These are phyloP conservation scores for Drosophila sordidapex DNA, from an alignment of 2,888 invertebrate species.

Conservation along the genomic window DNA sequence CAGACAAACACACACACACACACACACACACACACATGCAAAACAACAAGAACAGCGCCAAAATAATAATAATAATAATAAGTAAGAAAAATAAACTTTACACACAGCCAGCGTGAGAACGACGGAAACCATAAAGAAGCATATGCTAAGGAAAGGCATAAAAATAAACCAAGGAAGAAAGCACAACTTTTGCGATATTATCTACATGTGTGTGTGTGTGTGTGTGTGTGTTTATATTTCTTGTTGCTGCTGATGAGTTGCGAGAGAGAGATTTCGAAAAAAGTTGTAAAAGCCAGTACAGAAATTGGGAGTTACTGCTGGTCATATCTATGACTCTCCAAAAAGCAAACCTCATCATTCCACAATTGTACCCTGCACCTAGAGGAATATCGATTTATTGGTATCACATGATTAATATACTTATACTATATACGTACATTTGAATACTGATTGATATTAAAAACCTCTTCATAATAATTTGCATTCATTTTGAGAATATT, in stretches of 20 bases:
- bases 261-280: slow-evolving; percentile 30
- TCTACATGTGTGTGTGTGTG: slow-evolving; percentile 43
- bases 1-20: slow-evolving; percentile 40
- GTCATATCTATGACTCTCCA: slow-evolving; percentile 26
- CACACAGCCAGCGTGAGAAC: slow-evolving; percentile 41
- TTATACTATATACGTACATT: not conserved
- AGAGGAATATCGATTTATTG: not conserved
- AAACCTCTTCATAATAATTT: not conserved
- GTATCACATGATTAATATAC: not conserved
- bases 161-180: slow-evolving; percentile 63
- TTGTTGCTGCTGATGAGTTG: slow-evolving; percentile 40
- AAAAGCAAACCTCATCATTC: slow-evolving; percentile 6
- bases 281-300: slow-evolving; percentile 26
- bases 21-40: no score
- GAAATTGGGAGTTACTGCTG: slow-evolving; percentile 18
- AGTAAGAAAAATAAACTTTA: slow-evolving; percentile 79
- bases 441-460: not conserved
- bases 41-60: slow-evolving; percentile 47
- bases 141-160: slow-evolving; percentile 74
- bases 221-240: slow-evolving; percentile 19
- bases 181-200: slow-evolving; percentile 66
- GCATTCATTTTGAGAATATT: not conserved
- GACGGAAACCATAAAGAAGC: slow-evolving; percentile 63
- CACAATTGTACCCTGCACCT: not conserved
- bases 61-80: slow-evolving; percentile 72